A percentile compares a stretch with the other conserved stretches of the same genome.
These are phyloP conservation scores for Neopelma chrysocephalum DNA, from an alignment of 2,797 vertebrate species.

Conservation along the genomic window DNA sequence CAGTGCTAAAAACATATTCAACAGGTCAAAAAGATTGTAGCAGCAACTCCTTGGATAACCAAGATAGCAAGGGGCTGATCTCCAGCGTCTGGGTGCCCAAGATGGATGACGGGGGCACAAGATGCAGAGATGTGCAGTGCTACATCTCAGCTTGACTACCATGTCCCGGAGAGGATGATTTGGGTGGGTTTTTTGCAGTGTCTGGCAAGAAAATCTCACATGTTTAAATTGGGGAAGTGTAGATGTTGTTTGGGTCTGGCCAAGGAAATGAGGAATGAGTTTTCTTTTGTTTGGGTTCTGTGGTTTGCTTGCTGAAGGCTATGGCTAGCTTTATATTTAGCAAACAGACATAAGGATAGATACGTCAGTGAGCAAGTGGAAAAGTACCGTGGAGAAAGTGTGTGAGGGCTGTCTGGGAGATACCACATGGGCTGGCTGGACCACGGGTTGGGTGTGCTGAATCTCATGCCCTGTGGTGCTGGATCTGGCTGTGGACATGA, in stretches of 20 bases:
- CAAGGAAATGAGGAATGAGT: conserved; percentile 48
- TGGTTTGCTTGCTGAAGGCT: conserved; percentile 26
- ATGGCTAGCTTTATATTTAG: neutral
- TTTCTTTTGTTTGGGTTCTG: conserved; percentile 65
- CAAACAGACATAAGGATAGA: neutral
- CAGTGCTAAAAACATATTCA: neutral
- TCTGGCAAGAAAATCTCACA: neutral
- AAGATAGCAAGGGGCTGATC: neutral
- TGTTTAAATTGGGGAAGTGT: conserved; percentile 53
- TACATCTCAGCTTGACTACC: neutral
- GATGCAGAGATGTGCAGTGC: neutral
- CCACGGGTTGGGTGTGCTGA: accelerated
- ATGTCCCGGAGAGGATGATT: neutral
- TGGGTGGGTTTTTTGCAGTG: neutral
- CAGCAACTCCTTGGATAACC: neutral
- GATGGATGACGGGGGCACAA: accelerated
- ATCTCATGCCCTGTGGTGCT: accelerated
- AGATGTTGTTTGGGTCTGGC: conserved; percentile 23
- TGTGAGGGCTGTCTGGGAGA: neutral
- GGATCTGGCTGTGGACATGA: accelerated
- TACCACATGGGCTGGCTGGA: accelerated
- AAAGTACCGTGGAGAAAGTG: neutral
- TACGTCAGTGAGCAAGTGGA: neutral
- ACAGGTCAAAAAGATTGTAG: neutral
- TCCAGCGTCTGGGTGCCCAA: neutral